Percentiles rank a stretch among this genome's conserved stretches.
Conservation (phyloP, 2,888 invertebrate species). For the Ophion costatus region DNA sequence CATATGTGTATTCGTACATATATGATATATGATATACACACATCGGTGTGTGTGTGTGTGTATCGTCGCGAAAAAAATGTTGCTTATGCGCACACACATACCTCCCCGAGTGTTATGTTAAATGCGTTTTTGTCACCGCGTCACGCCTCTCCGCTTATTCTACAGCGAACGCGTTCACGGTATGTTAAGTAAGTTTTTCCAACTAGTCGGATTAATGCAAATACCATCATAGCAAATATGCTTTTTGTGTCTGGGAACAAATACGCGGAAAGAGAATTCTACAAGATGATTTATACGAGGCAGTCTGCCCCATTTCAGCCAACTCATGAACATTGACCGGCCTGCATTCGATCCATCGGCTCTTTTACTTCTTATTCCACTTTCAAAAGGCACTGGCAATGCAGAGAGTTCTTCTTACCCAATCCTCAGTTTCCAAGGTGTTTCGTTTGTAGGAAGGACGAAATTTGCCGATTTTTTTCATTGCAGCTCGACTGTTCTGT, state of each 20-base stretch:
- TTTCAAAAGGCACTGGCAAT: background rate
- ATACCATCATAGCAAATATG: constrained; percentile 11
- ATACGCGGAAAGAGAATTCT: background rate
- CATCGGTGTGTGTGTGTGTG: too few relatives aligned
- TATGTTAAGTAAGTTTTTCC: constrained; percentile 51
- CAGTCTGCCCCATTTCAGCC: background rate
- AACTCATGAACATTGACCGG: constrained; percentile 9
- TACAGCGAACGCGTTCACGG: constrained; percentile 5
- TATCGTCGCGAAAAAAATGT: constrained; percentile 7
- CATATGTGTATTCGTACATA: too few relatives aligned
- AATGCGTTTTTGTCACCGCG: constrained; percentile 40
- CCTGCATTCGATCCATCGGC: background rate
- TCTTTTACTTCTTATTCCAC: background rate
- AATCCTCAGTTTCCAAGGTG: background rate
- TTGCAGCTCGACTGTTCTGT: too few relatives aligned
- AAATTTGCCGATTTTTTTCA: too few relatives aligned
- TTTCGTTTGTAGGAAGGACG: too few relatives aligned
- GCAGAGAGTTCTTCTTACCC: background rate
- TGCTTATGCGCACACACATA: background rate
- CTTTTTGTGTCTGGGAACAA: constrained; percentile 7
- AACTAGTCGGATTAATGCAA: constrained; percentile 19
- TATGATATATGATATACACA: too few relatives aligned
- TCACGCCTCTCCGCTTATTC: constrained; percentile 20
- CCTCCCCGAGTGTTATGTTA: constrained; percentile 34
- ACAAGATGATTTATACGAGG: constrained; percentile 10